Percentiles rank a stretch among this genome's conserved stretches.
Evolutionary conservation across 2,113 vertebrate genomes (phyloP).

Genomic region (Picathartes gymnocephalus): DNA sequence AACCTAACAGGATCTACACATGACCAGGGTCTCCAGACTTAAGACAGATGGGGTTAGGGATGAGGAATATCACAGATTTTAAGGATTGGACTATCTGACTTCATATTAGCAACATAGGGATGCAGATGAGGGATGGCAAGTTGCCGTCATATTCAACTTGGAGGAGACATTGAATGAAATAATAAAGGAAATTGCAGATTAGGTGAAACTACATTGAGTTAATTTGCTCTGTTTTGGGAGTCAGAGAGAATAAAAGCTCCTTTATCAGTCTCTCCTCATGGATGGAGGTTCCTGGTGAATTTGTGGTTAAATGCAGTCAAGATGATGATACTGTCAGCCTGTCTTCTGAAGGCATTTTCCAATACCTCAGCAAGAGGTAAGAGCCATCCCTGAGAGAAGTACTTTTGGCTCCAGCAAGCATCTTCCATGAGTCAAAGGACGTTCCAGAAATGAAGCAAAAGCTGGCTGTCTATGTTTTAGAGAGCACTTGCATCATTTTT

Average conservation of each 20-base stretch:
- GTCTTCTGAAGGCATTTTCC: not conserved
- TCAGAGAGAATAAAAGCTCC: not conserved
- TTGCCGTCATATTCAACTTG: not conserved
- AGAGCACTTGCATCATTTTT: not conserved
- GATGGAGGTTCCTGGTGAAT: not conserved
- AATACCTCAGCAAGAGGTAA: not conserved
- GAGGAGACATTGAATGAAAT: not conserved
- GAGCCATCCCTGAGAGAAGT: not conserved
- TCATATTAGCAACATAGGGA: fast-evolving
- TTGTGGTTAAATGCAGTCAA: not conserved
- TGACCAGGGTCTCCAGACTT: not conserved
- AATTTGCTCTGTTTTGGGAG: not conserved
- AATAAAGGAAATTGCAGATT: not conserved
- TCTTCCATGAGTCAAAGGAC: not conserved
- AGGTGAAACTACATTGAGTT: not conserved
- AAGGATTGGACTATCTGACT: not conserved
- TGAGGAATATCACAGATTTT: not conserved
- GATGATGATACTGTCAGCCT: not conserved
- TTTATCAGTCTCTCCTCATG: not conserved
- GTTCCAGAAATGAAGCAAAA: not conserved
- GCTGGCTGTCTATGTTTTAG: not conserved
- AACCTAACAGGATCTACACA: not conserved
- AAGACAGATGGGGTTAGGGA: fast-evolving
- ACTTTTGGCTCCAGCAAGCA: not conserved
- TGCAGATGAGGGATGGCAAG: fast-evolving